phyloP scores from a whole-genome alignment of 2,888 invertebrate genomes.

The Lasioglossum pauxillum region DNA sequence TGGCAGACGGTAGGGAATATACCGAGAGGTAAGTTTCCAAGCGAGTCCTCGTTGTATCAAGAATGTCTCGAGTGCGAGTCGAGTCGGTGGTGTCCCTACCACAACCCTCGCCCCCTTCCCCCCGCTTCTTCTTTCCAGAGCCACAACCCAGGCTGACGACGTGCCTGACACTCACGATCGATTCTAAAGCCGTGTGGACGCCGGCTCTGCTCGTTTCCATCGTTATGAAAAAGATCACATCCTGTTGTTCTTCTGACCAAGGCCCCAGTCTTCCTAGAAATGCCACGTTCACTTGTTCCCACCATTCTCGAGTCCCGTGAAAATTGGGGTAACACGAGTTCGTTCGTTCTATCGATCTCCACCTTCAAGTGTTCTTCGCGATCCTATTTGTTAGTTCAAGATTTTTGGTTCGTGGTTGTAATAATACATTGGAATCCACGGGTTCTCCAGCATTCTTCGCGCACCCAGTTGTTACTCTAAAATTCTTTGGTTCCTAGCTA shows the following conservation, averaged over 20 bases:
- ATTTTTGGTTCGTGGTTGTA: not conserved
- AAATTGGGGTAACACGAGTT: not conserved
- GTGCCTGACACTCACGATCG: slow-evolving; percentile 80
- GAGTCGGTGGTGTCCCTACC: slow-evolving; percentile 57
- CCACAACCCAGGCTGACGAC: slow-evolving; percentile 77
- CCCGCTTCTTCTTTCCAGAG: slow-evolving; percentile 41
- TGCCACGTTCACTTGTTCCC: not conserved
- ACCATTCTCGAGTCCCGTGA: not conserved
- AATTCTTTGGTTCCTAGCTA: not conserved
- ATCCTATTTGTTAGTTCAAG: not conserved
- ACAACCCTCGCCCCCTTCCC: slow-evolving; percentile 28
- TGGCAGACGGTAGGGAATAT: slow-evolving; percentile 2
- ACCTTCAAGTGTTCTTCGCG: not conserved
- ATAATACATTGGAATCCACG: not conserved
- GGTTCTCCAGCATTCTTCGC: too few species aligned
- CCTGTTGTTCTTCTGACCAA: not conserved
- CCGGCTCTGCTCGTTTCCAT: slow-evolving; percentile 61
- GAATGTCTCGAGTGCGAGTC: slow-evolving; percentile 70
- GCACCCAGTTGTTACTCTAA: not conserved
- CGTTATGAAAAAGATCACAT: not conserved
- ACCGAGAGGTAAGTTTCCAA: slow-evolving; percentile 52
- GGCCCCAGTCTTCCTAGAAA: not conserved
- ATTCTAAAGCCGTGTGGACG: slow-evolving; percentile 69
- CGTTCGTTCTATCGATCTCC: too few species aligned
- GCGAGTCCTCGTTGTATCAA: slow-evolving; percentile 66